These are phyloP conservation scores for Elephas maximus DNA, from an alignment of 2,113 vertebrate species.

Conservation along the genomic window DNA sequence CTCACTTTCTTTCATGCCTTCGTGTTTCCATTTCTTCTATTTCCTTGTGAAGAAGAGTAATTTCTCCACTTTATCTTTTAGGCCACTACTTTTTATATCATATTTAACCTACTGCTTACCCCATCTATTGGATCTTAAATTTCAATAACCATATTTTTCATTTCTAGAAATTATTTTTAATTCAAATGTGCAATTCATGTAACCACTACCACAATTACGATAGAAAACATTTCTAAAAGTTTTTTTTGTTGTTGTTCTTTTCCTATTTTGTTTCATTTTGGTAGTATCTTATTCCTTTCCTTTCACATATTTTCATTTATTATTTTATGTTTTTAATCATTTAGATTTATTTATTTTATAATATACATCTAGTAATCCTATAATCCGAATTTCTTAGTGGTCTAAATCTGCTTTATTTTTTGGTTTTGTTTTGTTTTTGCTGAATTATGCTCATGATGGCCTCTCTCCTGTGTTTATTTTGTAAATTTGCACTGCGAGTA, in stretches of 20 bases:
- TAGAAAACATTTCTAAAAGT: neutral
- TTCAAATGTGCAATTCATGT: neutral
- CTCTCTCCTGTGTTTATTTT: neutral
- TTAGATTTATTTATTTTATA: constrained; percentile 12
- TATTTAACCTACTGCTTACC: neutral
- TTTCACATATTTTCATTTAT: neutral
- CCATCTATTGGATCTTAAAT: neutral
- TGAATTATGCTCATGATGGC: neutral
- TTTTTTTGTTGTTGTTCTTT: neutral
- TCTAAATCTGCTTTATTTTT: neutral
- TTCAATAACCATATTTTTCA: neutral
- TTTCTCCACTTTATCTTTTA: neutral
- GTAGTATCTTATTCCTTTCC: neutral
- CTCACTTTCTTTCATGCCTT: neutral
- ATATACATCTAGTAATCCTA: neutral
- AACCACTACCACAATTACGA: neutral
- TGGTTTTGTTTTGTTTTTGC: neutral
- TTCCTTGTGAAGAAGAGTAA: neutral
- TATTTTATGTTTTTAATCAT: constrained; percentile 10
- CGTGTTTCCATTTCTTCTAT: neutral
- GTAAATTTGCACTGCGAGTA: neutral
- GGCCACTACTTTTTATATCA: neutral
- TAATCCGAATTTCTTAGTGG: neutral
- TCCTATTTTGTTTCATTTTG: neutral
- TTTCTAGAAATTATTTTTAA: neutral